Evolutionary conservation across 2,113 vertebrate species (phyloP).

Genomic region (Psilopsiagon aymara): DNA sequence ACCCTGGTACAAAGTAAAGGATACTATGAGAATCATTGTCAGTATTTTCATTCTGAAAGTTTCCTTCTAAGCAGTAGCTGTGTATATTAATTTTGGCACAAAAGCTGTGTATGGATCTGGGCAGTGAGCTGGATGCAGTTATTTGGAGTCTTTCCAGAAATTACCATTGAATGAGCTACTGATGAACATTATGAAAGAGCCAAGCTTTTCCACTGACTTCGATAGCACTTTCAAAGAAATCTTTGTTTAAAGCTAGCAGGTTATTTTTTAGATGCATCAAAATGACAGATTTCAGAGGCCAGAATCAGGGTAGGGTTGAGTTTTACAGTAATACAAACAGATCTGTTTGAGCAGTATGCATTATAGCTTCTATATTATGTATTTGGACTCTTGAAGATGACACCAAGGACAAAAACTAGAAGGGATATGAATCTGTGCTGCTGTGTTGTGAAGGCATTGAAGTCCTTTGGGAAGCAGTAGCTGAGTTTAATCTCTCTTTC

Average conservation of each 20-base stretch:
- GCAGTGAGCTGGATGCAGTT: neutral
- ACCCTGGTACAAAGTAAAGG: neutral
- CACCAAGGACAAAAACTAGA: neutral
- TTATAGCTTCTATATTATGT: neutral
- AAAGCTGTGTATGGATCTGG: neutral
- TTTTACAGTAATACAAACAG: neutral
- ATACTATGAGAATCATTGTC: neutral
- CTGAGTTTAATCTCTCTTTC: conserved; percentile 44
- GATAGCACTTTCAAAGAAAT: neutral
- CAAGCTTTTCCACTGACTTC: neutral
- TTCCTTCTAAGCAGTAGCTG: conserved; percentile 2
- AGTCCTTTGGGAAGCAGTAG: conserved; percentile 25
- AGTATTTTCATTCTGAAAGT: neutral
- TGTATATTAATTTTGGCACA: conserved; percentile 38
- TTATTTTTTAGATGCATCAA: neutral
- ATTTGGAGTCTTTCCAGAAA: conserved; percentile 16
- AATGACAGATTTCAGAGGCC: neutral
- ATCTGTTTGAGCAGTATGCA: neutral
- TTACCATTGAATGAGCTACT: neutral
- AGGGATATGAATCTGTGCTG: neutral
- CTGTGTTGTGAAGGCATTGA: neutral
- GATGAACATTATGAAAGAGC: neutral
- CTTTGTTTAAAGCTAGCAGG: neutral
- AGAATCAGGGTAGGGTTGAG: neutral
- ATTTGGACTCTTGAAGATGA: neutral